Evolutionary conservation across 2,888 invertebrate species (phyloP).

Genomic region (Blastobasis lacticolella): DNA sequence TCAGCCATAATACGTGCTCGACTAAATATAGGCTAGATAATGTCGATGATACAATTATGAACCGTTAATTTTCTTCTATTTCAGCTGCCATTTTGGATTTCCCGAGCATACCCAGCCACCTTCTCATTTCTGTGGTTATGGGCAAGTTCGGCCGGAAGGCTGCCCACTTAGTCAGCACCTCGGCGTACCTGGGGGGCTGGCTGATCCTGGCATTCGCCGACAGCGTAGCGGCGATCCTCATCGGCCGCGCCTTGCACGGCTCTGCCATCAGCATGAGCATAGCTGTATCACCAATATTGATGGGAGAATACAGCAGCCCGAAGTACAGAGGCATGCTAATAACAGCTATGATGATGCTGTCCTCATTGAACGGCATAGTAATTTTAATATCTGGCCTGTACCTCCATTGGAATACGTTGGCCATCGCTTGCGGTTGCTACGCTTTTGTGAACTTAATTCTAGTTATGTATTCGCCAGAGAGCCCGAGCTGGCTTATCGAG

Average conservation of each 20-base stretch:
- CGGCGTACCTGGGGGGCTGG: constrained; percentile 76
- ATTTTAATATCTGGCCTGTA: constrained; percentile 76
- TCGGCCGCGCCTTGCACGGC: constrained; percentile 70
- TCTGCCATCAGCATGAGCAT: constrained; percentile 73
- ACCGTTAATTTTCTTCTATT: constrained; percentile 22
- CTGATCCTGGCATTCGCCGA: constrained; percentile 62
- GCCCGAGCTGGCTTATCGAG: constrained; percentile 78
- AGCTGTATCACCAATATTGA: constrained; percentile 69
- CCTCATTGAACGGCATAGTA: constrained; percentile 76
- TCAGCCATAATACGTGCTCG: too few relatives aligned
- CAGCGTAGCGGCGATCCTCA: constrained; percentile 54
- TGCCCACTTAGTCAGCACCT: constrained; percentile 65
- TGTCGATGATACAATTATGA: too few relatives aligned
- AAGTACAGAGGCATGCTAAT: constrained; percentile 76
- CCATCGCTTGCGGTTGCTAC: constrained; percentile 64
- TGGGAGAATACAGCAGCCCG: constrained; percentile 75
- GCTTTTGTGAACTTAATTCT: constrained; percentile 66
- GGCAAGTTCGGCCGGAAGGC: constrained; percentile 72
- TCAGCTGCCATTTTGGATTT: constrained; percentile 77
- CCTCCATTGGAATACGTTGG: constrained; percentile 73
- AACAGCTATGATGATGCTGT: constrained; percentile 70
- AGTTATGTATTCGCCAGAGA: constrained; percentile 76
- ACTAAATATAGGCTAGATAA: too few relatives aligned
- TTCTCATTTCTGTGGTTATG: constrained; percentile 72
- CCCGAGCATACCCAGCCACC: constrained; percentile 74